These are phyloP conservation scores for Muntiacus reevesi DNA, from an alignment of 2,113 vertebrate genomes.

Conservation along the genomic window DNA sequence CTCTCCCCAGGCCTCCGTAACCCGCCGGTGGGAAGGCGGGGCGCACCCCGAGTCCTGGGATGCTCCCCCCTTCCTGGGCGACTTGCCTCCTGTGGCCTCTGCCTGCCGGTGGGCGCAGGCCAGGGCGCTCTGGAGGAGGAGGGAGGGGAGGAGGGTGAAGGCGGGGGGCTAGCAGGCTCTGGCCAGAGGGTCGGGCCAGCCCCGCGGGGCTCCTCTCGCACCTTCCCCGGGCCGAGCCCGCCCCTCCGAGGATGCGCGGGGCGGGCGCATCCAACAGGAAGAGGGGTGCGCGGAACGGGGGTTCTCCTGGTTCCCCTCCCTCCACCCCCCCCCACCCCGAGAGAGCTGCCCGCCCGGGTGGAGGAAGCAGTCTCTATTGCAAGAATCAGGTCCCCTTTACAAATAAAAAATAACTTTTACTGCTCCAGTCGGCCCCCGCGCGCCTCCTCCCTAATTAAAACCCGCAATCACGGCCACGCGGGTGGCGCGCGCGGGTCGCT, in stretches of 20 bases:
- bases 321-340: fast-evolving
- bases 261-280: neutral
- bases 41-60: neutral
- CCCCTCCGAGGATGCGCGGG: neutral
- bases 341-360: neutral
- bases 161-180: neutral
- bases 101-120: neutral
- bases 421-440: neutral
- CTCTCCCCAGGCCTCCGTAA: neutral
- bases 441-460: conserved; percentile 63
- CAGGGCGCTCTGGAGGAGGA: neutral
- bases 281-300: neutral
- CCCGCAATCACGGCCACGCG: neutral
- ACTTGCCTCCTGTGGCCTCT: neutral
- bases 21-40: neutral
- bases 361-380: neutral
- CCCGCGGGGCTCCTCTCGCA: neutral
- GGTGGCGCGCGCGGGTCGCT: neutral
- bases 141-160: neutral
- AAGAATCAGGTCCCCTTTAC: neutral
- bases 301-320: neutral
- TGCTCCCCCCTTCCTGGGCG: neutral
- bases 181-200: neutral
- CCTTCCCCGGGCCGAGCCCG: neutral
- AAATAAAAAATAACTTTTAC: neutral